Evolutionary conservation across 2,113 vertebrate genomes (phyloP), one percentile per base, ranked within the genome.

Genomic region (Phaethon lepturus): DNA sequence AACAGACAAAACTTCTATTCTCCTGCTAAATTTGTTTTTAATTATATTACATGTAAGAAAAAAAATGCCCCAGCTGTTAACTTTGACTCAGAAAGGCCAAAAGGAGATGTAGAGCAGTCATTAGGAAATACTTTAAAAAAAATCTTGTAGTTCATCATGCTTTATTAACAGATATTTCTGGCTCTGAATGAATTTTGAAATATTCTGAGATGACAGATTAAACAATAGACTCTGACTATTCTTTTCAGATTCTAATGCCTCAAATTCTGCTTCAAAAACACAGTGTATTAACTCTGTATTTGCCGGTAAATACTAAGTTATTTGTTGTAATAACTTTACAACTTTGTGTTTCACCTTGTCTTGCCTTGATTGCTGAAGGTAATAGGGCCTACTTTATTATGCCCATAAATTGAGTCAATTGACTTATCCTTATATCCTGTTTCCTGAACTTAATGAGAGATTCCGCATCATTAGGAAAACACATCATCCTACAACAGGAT

Each of bases 371-470:
- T 98, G 96, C 96, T 97, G 97, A 98, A 98, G 94, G 98, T 98
- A 98, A 98, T 97, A 98, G 97, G 97, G 96, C 73, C 97, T 95
- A 22, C 98, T 98, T 98, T 98, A 98, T 98, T 98, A 98, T 98
- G 97, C 96, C 97, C 97, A 98, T 98, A 98, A 98, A 98, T 98
- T 98, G 96, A 98, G 96, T 98, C 98, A 98, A 98, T 98, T 98
- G 98, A 98, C 98, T 98, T 98, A 98, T 98, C 97, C 98, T 98
- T 98, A 98, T 98, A 98, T 98, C 98, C 98, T 98, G 98, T 98
- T 98, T 98, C 98, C 98, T 98, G 98, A 98, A 98, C 97, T 98
- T 98, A 98, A 98, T 97, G 97, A 98, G 98, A 98, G 98, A 98
- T 98, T 98, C 98, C 98, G 98, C 97, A 98, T 98, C 98, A 98